These are phyloP conservation scores for Leptodactylus fuscus DNA, from an alignment of 2,113 vertebrate genomes.

Conservation along the genomic window DNA sequence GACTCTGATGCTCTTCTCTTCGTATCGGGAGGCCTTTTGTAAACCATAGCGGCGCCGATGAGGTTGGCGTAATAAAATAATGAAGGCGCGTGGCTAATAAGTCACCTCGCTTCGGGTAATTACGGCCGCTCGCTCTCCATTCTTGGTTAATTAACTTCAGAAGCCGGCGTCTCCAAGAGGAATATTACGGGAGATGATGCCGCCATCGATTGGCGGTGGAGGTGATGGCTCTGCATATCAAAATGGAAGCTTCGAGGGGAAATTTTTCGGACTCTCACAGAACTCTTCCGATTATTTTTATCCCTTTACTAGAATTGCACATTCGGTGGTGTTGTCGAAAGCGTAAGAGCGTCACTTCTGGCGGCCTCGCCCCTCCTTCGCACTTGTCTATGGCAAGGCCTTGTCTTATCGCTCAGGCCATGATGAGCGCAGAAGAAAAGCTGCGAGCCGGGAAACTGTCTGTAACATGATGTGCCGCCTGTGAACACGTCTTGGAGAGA, in stretches of 20 bases:
- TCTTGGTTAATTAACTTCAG: constrained; percentile 50
- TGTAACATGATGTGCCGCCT: neutral
- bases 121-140: neutral
- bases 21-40: neutral
- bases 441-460: neutral
- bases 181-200: constrained; percentile 25
- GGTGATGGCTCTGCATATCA: constrained; percentile 10
- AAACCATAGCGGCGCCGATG: neutral
- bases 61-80: constrained; percentile 1
- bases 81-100: constrained; percentile 23
- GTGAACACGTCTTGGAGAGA: no score
- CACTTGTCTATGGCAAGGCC: neutral
- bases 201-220: neutral
- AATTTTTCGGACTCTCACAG: neutral
- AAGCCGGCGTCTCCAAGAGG: constrained; percentile 18
- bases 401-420: neutral
- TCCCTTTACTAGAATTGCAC: neutral
- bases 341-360: neutral
- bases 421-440: neutral
- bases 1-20: neutral
- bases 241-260: neutral
- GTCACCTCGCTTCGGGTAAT: constrained; percentile 43
- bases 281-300: neutral
- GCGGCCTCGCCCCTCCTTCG: neutral
- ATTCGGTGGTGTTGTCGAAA: neutral